These are phyloP conservation scores for Cryptosula pallasiana DNA, from an alignment of 2,888 invertebrate genomes.

Conservation along the genomic window DNA sequence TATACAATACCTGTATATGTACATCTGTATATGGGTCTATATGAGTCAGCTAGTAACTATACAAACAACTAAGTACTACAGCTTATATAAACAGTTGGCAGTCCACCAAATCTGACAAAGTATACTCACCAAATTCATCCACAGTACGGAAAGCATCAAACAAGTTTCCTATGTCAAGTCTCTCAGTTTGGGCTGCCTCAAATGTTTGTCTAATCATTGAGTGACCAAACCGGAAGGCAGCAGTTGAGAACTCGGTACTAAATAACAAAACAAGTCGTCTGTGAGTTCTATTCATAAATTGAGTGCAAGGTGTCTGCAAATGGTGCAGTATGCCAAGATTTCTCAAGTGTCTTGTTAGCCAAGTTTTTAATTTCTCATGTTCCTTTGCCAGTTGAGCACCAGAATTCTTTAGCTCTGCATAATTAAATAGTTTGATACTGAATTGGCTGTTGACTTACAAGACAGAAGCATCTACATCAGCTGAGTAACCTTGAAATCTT, in stretches of 20 bases:
- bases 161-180: background rate
- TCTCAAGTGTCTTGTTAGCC: no score
- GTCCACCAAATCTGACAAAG: background rate
- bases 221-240: constrained; percentile 90
- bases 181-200: background rate
- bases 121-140: background rate
- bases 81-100: background rate
- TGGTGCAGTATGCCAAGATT: no score
- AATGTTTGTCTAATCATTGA: constrained; percentile 64
- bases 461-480: constrained; percentile 74
- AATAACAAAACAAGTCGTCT: background rate
- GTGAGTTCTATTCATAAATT: no score
- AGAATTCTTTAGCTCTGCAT: no score
- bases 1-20: no score
- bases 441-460: constrained; percentile 70
- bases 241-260: constrained; percentile 79
- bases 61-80: background rate
- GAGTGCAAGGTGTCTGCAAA: no score
- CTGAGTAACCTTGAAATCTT: constrained; percentile 75
- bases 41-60: no score
- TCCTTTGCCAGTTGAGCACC: no score
- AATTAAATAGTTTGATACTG: no score
- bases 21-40: no score
- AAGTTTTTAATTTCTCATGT: no score
- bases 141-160: background rate